Base-by-base conservation (phyloP, 1,140 invertebrate species). In the Globodera rostochiensis region DNA sequence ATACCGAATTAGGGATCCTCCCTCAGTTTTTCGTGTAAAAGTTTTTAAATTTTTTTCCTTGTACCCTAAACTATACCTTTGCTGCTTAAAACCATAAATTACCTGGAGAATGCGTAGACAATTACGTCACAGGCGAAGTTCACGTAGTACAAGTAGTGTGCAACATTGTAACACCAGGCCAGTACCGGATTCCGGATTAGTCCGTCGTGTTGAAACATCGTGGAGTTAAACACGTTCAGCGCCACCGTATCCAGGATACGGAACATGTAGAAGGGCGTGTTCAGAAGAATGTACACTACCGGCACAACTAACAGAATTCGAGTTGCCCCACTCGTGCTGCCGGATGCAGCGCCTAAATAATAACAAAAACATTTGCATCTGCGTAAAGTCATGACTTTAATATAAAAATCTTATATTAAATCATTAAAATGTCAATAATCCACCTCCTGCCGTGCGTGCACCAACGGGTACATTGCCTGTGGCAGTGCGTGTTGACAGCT, bases 61-160 rank as follows among this genome's bases (percentile, higher is more conserved):
- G 13, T 45, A 47, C 77, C 13, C 9, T 13, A 21, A 50, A 45
- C 13, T 36, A 46, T 36, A 8, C 21, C 25, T 50, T 80, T 46
- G 25, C 45, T 46, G 4, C 13, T 46, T n/a, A 79, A 73, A 46
- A 1, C 4, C 19, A 9, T 81, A 46, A 15, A 76, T 66, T 53
- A 88, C 87, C 88, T 90, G 19, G 87, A 90, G 77, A 89, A 90
- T 6, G 88, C 88, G 71, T 89, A 89, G 50, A 89, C 88, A 19
- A 90, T 74, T 6, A 89, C 83, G 82, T 89, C 88, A 70, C 83
- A 85, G 4, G 88, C 86, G 74, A 89, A 90, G 67, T 89, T 89
- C 57, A 89, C 67, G 74, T 90, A 89, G 71, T 90, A 90, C 21
- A 90, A 75, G 75, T 89, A 89, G 73, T 89, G 87, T 36, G 88